phyloP scores from a whole-genome alignment of 2,888 invertebrate genomes.

The Ametastegia equiseti region DNA sequence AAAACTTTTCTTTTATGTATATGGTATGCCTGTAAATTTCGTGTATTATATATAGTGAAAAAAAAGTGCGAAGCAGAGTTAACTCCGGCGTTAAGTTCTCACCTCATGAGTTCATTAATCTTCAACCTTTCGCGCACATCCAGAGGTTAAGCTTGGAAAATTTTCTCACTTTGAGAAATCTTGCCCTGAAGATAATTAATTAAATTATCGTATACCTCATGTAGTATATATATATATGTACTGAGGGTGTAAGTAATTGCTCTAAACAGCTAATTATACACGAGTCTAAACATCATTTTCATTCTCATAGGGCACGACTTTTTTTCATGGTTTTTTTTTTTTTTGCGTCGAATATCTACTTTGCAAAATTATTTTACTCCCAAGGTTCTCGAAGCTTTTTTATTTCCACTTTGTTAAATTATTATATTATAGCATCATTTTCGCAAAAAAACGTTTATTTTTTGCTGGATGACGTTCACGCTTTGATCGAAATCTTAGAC shows the following conservation, averaged over 20 bases:
- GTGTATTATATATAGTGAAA: too few species aligned
- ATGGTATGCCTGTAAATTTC: too few species aligned
- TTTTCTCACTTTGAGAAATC: neutral
- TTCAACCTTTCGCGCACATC: neutral
- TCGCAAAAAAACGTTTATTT: too few species aligned
- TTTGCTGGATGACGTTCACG: neutral
- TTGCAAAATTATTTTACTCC: neutral
- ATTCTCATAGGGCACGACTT: neutral
- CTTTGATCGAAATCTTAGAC: neutral
- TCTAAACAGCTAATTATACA: neutral
- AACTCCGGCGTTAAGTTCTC: too few species aligned
- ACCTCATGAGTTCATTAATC: slow-evolving; percentile 18
- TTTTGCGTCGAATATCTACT: neutral
- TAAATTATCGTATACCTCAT: neutral
- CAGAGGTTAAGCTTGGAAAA: neutral
- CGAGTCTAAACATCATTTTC: neutral
- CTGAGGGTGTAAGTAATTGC: too few species aligned
- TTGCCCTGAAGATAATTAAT: slow-evolving; percentile 10
- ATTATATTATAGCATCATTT: neutral
- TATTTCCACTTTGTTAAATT: neutral
- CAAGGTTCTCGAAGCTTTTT: too few species aligned
- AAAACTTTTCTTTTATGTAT: neutral
- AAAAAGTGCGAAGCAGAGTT: neutral
- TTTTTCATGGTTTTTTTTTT: neutral
- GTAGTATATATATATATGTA: too few species aligned